A percentile compares a stretch with the other conserved stretches of the same genome.
Conservation (phyloP, 2,113 vertebrate genomes). For the Ahaetulla prasina region DNA sequence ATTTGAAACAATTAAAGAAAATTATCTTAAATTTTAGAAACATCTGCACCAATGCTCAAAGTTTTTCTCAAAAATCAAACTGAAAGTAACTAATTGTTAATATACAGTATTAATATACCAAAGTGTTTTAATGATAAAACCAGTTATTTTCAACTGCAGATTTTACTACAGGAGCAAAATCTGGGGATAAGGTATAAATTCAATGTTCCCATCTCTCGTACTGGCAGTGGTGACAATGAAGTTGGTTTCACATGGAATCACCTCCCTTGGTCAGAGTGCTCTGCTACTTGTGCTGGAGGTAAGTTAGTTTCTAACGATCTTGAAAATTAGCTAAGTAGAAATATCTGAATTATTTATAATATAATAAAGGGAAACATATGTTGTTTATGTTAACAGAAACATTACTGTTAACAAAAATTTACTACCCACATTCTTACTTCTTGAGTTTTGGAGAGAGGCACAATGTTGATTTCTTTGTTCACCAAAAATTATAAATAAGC, state of each 20-base stretch:
- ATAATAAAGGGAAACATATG: not conserved
- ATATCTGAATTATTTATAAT: not conserved
- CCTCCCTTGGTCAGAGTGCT: constrained; percentile 94
- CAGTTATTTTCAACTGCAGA: constrained; percentile 81
- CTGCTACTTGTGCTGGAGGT: constrained; percentile 94
- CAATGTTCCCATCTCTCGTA: constrained; percentile 92
- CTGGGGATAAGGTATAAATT: constrained; percentile 94
- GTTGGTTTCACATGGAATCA: constrained; percentile 93
- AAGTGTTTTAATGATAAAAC: constrained; percentile 66
- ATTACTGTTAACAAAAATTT: not conserved
- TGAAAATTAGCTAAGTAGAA: not conserved
- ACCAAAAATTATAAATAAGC: not conserved
- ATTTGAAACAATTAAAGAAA: not conserved
- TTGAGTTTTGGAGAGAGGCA: not conserved
- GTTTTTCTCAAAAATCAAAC: not conserved
- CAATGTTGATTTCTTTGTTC: not conserved
- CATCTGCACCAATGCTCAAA: not conserved
- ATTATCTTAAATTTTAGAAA: not conserved
- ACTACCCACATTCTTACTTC: not conserved
- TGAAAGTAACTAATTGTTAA: constrained; percentile 27
- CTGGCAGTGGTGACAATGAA: constrained; percentile 94
- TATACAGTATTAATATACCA: constrained; percentile 21
- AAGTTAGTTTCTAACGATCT: constrained; percentile 58
- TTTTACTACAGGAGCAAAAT: constrained; percentile 96
- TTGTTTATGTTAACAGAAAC: not conserved